Conservation (phyloP, 2,797 vertebrate species). For the Acipenser oxyrinchus region DNA sequence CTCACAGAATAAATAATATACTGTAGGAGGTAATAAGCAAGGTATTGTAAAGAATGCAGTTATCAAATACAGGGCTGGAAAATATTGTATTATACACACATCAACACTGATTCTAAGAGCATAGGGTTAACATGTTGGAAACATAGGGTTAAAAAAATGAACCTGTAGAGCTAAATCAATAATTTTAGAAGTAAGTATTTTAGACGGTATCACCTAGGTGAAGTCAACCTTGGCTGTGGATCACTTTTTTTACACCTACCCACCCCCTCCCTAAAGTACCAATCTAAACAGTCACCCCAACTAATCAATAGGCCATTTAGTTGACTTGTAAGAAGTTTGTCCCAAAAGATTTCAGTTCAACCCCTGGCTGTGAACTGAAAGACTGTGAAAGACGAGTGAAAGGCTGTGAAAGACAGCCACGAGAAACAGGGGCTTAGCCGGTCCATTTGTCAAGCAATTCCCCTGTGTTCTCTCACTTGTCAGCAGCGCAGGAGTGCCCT, state of each 20-base stretch:
- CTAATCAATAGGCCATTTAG: neutral
- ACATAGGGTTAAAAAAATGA: too few relatives aligned
- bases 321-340: neutral
- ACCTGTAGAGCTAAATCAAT: too few relatives aligned
- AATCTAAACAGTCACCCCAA: neutral
- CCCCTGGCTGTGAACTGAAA: neutral
- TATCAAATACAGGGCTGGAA: too few relatives aligned
- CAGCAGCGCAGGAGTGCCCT: constrained; percentile 1
- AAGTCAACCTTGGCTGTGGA: neutral
- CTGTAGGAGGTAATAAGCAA: too few relatives aligned
- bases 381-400: constrained; percentile 10
- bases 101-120: too few relatives aligned
- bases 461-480: constrained; percentile 6
- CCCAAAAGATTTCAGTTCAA: neutral
- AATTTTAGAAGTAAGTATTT: too few relatives aligned
- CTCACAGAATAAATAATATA: too few relatives aligned
- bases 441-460: constrained; percentile 22
- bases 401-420: constrained; percentile 11
- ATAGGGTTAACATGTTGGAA: too few relatives aligned
- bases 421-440: constrained; percentile 13
- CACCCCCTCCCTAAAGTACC: neutral
- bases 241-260: neutral
- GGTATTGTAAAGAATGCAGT: too few relatives aligned
- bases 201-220: too few relatives aligned
- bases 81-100: too few relatives aligned